Evolutionary conservation across 2,888 invertebrate species (phyloP).

Genomic region (Formica aserva): DNA sequence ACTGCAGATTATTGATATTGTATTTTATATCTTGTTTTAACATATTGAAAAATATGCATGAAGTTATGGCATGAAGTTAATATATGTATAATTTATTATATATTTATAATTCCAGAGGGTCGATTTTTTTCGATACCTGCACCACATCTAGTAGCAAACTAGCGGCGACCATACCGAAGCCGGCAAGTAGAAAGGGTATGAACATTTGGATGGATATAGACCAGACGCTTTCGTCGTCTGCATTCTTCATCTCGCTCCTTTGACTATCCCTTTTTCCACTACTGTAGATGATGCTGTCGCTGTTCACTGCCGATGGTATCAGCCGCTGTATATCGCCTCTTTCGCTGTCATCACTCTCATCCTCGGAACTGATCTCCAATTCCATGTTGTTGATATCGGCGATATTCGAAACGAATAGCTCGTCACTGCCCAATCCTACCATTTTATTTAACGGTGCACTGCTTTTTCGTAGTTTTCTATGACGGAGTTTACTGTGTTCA

Average conservation of each 20-base stretch:
- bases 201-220: slow-evolving; percentile 93
- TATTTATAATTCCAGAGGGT: neutral
- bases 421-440: slow-evolving; percentile 82
- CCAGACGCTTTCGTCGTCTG: slow-evolving; percentile 87
- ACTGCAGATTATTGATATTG: neutral
- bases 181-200: slow-evolving; percentile 94
- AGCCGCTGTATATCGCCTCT: slow-evolving; percentile 76
- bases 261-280: slow-evolving; percentile 61
- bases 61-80: neutral
- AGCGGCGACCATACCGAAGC: slow-evolving; percentile 96
- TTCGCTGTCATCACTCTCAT: slow-evolving; percentile 67
- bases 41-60: neutral
- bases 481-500: slow-evolving; percentile 72
- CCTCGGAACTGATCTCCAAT: slow-evolving; percentile 80
- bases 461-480: slow-evolving; percentile 75
- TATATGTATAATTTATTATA: neutral
- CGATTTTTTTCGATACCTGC: slow-evolving; percentile 86
- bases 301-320: slow-evolving; percentile 73
- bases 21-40: neutral
- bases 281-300: slow-evolving; percentile 60
- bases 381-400: slow-evolving; percentile 78
- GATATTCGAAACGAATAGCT: slow-evolving; percentile 78
- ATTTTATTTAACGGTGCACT: slow-evolving; percentile 73
- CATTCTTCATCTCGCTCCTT: slow-evolving; percentile 15
- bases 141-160: slow-evolving; percentile 94